These are phyloP conservation scores for Neocloeon triangulifer DNA, from an alignment of 1,140 invertebrate species.

Conservation along the genomic window DNA sequence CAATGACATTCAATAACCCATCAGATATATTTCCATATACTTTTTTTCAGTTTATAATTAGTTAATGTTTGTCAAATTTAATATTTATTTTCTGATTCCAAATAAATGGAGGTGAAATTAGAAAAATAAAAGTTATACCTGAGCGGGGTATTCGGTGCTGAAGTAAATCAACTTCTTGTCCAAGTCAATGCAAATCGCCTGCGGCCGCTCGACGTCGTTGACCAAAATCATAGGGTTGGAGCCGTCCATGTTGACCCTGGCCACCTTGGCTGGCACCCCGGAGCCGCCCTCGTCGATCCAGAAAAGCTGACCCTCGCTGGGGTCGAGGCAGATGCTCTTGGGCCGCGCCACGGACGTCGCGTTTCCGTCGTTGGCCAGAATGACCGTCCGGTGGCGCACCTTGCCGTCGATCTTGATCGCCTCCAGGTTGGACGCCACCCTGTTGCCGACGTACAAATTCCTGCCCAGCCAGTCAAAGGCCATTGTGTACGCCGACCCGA, in stretches of 20 bases:
- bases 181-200: conserved; percentile 68
- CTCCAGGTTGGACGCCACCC: conserved; percentile 78
- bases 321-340: conserved; percentile 71
- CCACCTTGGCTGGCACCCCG: conserved; percentile 78
- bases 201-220: conserved; percentile 37
- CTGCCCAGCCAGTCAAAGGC: conserved; percentile 92
- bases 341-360: conserved; percentile 69
- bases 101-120: neutral
- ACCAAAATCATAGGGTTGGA: conserved; percentile 44
- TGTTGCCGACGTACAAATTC: conserved; percentile 86
- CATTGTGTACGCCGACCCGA: conserved; percentile 74
- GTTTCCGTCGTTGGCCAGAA: conserved; percentile 79
- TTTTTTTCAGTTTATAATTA: neutral
- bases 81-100: neutral
- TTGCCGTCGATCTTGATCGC: conserved; percentile 72
- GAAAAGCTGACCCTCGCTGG: conserved; percentile 73
- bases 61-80: conserved; percentile 2
- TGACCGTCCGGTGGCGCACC: conserved; percentile 57
- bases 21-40: too few relatives aligned
- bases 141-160: conserved; percentile 50
- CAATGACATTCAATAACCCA: too few relatives aligned
- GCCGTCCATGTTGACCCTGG: conserved; percentile 85
- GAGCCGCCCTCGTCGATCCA: conserved; percentile 90
- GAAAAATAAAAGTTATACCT: neutral
- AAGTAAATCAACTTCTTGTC: conserved; percentile 68